Evolutionary conservation across 2,888 invertebrate genomes (phyloP).

Genomic region (Lepidocyrtinus sp.): DNA sequence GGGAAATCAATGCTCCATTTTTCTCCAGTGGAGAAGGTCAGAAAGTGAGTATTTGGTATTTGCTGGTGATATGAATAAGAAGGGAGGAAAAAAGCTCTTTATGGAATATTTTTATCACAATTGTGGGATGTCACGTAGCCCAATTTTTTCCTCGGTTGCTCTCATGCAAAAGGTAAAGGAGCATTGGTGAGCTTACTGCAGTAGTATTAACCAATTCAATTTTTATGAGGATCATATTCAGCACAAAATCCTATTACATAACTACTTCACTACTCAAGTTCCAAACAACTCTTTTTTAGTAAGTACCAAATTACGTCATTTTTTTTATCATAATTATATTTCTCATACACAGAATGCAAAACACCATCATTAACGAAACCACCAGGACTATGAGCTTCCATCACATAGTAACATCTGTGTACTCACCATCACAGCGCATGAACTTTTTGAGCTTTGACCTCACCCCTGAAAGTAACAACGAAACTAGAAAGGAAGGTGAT

Average conservation of each 20-base stretch:
- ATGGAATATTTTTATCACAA: neutral
- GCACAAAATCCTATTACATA: neutral
- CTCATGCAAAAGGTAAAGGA: neutral
- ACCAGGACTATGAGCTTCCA: no score
- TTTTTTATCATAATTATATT: neutral
- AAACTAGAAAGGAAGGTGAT: constrained; percentile 30
- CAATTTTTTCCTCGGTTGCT: neutral
- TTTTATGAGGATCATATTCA: neutral
- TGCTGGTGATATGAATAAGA: neutral
- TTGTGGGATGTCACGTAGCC: neutral
- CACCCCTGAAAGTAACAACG: constrained; percentile 42
- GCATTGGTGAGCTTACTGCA: no score
- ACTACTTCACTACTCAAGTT: neutral
- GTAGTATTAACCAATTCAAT: no score
- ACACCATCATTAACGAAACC: neutral
- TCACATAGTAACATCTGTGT: neutral
- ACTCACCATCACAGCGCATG: constrained; percentile 22
- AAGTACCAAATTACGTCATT: neutral
- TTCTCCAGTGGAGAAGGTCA: neutral
- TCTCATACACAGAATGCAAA: neutral
- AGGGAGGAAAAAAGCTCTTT: neutral
- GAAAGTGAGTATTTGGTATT: no score
- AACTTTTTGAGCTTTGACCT: constrained; percentile 56
- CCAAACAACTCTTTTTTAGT: neutral
- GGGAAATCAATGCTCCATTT: neutral